phyloP scores from a whole-genome alignment of 92 coral and sea anemone species.

The Siderastrea radians region DNA sequence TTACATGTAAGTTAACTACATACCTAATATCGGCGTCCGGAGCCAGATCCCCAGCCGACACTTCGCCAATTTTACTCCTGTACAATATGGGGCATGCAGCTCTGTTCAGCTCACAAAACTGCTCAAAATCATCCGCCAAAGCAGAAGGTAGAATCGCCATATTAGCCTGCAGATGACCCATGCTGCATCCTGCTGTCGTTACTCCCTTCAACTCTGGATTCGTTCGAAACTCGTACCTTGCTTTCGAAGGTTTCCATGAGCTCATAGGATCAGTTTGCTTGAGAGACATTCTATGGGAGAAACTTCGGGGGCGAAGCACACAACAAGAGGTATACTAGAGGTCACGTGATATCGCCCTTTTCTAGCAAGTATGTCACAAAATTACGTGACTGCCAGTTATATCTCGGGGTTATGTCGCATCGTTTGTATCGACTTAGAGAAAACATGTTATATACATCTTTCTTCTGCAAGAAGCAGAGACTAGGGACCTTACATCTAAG shows the following conservation, averaged over 20 bases:
- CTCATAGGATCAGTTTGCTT: neutral
- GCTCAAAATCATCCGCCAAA: constrained; percentile 40
- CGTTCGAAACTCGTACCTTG: constrained; percentile 43
- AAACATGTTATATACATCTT: too few species aligned
- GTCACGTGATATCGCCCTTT: too few species aligned
- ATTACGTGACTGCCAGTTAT: too few species aligned
- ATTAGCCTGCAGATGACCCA: constrained; percentile 34
- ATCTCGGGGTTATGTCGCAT: too few species aligned
- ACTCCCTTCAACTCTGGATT: constrained; percentile 19
- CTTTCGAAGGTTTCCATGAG: constrained; percentile 42
- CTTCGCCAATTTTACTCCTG: constrained; percentile 36
- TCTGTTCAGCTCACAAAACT: constrained; percentile 33
- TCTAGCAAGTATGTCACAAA: too few species aligned
- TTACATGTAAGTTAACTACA: too few species aligned
- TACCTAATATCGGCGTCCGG: constrained; percentile 40
- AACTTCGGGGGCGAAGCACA: too few species aligned
- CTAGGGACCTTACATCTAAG: too few species aligned
- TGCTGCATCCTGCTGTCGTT: constrained; percentile 26
- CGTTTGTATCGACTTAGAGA: too few species aligned
- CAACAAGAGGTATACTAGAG: too few species aligned
- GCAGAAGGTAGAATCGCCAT: constrained; percentile 28
- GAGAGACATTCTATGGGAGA: neutral
- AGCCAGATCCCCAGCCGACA: constrained; percentile 30
- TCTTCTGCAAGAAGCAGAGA: too few species aligned
- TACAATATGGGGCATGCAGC: constrained; percentile 38